Evolutionary conservation across 2,888 invertebrate species (phyloP), one percentile per base, ranked within the genome.

Genomic region (Megastigmus dorsalis): DNA sequence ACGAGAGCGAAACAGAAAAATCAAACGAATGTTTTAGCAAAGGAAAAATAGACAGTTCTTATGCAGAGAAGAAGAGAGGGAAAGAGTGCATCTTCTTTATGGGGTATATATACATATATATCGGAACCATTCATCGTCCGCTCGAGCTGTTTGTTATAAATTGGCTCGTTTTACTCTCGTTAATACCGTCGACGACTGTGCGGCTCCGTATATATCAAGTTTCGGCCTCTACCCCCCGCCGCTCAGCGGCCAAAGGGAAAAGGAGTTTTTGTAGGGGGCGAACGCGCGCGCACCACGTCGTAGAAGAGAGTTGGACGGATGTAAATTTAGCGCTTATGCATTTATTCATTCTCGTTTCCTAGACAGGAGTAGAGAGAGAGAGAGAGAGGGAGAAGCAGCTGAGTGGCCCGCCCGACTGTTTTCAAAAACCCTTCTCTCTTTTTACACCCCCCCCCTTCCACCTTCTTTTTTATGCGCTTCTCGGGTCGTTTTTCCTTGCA

Each of bases 331-430:
- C 77, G 57, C 63, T 81, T 80, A 81, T 82, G 78, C 79, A 81
- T 82, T 81, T 81, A 81, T 82, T 80, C 80, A 81, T 81, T 74
- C 50, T 38, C 38, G n/a, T n/a, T n/a, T n/a, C n/a, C n/a, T n/a
- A n/a, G n/a, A n/a, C n/a, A n/a, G n/a, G n/a, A n/a, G n/a, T n/a
- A n/a, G n/a, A n/a, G n/a, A n/a, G n/a, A n/a, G n/a, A n/a, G n/a
- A n/a, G n/a, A n/a, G n/a, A n/a, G n/a, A n/a, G n/a, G n/a, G n/a
- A n/a, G n/a, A n/a, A n/a, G n/a, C n/a, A n/a, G n/a, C n/a, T n/a
- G n/a, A n/a, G n/a, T n/a, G n/a, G n/a, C n/a, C n/a, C n/a, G n/a
- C n/a, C n/a, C n/a, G n/a, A n/a, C n/a, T n/a, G n/a, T n/a, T n/a
- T n/a, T n/a, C n/a, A n/a, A n/a, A n/a, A n/a, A n/a, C n/a, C n/a